Base-by-base conservation (phyloP, 2,888 invertebrate species). In the Pterostichus niger region DNA sequence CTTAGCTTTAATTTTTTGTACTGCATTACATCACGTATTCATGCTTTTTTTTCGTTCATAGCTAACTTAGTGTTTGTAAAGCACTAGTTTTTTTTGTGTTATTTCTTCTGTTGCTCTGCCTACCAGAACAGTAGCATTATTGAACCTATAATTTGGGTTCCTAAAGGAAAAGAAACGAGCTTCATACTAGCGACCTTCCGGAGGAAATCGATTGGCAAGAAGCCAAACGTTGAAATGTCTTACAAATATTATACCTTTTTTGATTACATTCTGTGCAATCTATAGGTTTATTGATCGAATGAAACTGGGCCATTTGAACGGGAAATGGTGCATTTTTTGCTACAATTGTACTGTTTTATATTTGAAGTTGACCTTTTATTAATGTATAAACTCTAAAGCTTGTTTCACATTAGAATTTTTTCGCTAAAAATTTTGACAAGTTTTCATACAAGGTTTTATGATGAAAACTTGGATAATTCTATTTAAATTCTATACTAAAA, bases 41-140 rank as follows among this genome's bases (percentile, higher is more conserved):
- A 35, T 35, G 13, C n/a, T 35, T 35, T 64, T 64, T 64, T 56
- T 59, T 64, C 11, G 7, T 11, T 64, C n/a, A 11, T 64, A 35
- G 33, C 64, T 64, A 6, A 40, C 40, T 40, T 40, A 3, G 64
- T 33, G 6, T 64, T 59, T 6, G 35, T 64, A 64, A 35, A 35
- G 33, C 33, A 64, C 13, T 33, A 59, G 59, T 64, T 64, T 64
- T 64, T 64, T 64, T 33, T 59, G 13, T 31, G 0, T 3, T 11
- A n/a, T 64, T 64, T 64, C 35, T 35, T 64, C 6, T 59, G 31
- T 59, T 49, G 2, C 31, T 9, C 13, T 35, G 64, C 35, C 64
- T 64, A 64, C 64, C 64, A 64, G 64, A 64, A 64, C 64, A 64
- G 64, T 33, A 35, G 64, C 33, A n/a, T 13, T 64, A 64, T 64